Base-by-base conservation (phyloP, 2,797 vertebrate species). In the Novumbra hubbsi region DNA sequence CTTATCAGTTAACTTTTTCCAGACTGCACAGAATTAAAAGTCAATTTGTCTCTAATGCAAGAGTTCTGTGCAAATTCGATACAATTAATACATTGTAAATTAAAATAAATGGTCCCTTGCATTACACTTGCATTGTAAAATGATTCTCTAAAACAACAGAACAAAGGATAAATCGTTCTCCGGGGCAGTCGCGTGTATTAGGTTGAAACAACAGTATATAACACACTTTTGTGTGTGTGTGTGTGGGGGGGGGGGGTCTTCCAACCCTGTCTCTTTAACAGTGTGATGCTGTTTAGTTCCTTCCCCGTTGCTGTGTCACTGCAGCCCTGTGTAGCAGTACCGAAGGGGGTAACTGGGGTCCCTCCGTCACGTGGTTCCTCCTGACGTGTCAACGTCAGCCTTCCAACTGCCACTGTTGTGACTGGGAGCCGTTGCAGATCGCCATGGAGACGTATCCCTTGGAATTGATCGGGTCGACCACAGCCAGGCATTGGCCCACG, bases 381-480 rank as follows among this genome's bases (percentile, higher is more conserved):
- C 0, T 70, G 72, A 68, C 8, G 30, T 67, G 52, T 0, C 28
- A 55, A 68, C 69, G 17, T 95, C 92, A 98, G 73, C 79, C 92
- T 80, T 96, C 94, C 63, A 98, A 83, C 67, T 90, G 94, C 98
- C 97, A 98, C 84, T 96, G 96, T 85, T 99, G 97, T 0, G 85
- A 86, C 73, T 91, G 81, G 0, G 95, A 95, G 38, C 94, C 92
- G 0, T 98, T 94, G 0, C 98, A 99, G 82, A 99, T 99, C 1
- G 95, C 96, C 97, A 98, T 94, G 75, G 93, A 85, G 38, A 99
- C 95, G 0, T 94, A 94, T 38, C 96, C 96, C 80, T 95, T 96
- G 64, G 88, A 91, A 77, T 93, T 95, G 0, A 88, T 76, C 0
- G 92, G 93, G 71, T 95, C 95, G 0, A 88, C 82, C 5, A 92